Percentiles rank a stretch among this genome's conserved stretches.
Conservation (phyloP, 2,797 vertebrate genomes). For the Bovichtus diacanthus region DNA sequence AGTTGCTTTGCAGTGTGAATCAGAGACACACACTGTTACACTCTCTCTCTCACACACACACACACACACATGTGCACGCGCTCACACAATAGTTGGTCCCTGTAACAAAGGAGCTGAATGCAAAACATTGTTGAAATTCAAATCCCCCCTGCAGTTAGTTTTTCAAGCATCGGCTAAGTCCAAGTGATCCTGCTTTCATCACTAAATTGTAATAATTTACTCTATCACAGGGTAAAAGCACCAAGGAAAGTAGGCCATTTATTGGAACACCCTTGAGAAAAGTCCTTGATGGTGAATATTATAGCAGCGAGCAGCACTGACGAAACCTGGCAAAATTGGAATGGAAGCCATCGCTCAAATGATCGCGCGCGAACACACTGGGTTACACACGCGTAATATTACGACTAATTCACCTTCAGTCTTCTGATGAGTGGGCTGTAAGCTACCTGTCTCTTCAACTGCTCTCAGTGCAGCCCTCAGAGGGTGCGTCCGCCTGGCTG, state of each 20-base stretch:
- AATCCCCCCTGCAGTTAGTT: constrained; percentile 28
- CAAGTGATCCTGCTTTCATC: constrained; percentile 50
- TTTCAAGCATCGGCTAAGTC: constrained; percentile 33
- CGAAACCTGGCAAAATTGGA: constrained; percentile 39
- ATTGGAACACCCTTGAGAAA: constrained; percentile 66
- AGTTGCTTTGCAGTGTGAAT: not conserved
- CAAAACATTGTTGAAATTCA: constrained; percentile 27
- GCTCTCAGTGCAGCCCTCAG: constrained; percentile 54
- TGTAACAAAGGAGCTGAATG: constrained; percentile 2
- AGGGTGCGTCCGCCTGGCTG: constrained; percentile 55
- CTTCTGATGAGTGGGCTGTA: constrained; percentile 52
- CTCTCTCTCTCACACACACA: not conserved
- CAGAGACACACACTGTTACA: not conserved
- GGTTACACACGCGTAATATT: constrained; percentile 42
- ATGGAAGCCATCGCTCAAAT: constrained; percentile 47
- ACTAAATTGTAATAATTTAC: constrained; percentile 66
- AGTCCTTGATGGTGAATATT: constrained; percentile 63
- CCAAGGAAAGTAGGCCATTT: constrained; percentile 57
- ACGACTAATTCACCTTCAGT: constrained; percentile 59
- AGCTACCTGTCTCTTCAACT: constrained; percentile 70
- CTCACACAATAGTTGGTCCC: not conserved
- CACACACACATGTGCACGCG: constrained; percentile 6
- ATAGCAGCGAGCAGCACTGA: constrained; percentile 29
- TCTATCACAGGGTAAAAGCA: constrained; percentile 48
- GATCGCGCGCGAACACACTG: not conserved